phyloP scores from a whole-genome alignment of 2,888 invertebrate genomes.

The Gnatocerus cornutus region DNA sequence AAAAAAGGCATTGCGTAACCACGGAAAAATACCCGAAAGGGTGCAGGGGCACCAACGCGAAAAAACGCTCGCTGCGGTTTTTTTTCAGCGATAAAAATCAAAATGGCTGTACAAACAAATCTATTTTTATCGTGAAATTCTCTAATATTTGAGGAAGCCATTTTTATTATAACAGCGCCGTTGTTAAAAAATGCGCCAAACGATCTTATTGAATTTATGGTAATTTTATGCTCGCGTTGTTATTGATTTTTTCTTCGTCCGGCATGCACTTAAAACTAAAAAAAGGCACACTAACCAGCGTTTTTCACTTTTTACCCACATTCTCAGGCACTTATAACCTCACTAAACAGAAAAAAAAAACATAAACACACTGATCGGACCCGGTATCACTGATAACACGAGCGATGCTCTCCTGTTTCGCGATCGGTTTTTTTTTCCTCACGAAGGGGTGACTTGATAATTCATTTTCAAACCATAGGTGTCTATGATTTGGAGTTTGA shows the following conservation, averaged over 20 bases:
- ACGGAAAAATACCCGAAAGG: slow-evolving; percentile 5
- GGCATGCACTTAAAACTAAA: slow-evolving; percentile 23
- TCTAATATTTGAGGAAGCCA: slow-evolving; percentile 61
- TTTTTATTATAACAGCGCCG: slow-evolving; percentile 50
- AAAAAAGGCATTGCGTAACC: slow-evolving; percentile 24
- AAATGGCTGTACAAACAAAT: slow-evolving; percentile 70
- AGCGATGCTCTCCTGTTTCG: slow-evolving; percentile 27
- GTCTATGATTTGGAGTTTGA: slow-evolving; percentile 68
- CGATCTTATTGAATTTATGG: slow-evolving; percentile 22
- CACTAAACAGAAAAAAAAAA: slow-evolving; percentile 36
- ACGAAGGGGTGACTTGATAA: slow-evolving; percentile 6
- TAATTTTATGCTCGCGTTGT: slow-evolving; percentile 21
- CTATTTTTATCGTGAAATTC: slow-evolving; percentile 67
- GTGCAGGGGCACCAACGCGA: not conserved
- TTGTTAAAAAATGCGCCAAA: slow-evolving; percentile 28
- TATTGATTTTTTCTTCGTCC: slow-evolving; percentile 34
- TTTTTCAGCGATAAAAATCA: slow-evolving; percentile 56
- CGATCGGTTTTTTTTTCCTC: slow-evolving; percentile 8
- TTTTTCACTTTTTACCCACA: slow-evolving; percentile 36
- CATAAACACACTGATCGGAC: slow-evolving; percentile 7
- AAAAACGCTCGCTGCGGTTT: slow-evolving; percentile 22
- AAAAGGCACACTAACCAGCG: slow-evolving; percentile 37
- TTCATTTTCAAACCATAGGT: slow-evolving; percentile 64
- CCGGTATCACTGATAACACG: slow-evolving; percentile 10
- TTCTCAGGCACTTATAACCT: slow-evolving; percentile 43